A percentile compares a stretch with the other conserved stretches of the same genome.
phyloP scores from a whole-genome alignment of 1,140 invertebrate genomes.

The Lasioglossum baleicum region DNA sequence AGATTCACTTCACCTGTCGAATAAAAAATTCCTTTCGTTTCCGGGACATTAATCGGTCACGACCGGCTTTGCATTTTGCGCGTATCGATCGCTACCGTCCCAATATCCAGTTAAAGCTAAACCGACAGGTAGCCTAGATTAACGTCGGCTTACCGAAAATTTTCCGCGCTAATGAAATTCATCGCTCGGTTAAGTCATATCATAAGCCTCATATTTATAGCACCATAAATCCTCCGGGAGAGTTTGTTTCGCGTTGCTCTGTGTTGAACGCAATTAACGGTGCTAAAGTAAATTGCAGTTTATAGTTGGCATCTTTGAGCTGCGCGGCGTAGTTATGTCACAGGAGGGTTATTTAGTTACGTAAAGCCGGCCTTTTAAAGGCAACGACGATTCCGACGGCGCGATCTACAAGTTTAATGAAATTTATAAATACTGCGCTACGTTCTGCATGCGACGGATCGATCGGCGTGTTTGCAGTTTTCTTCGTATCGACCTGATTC shows the following conservation, averaged over 20 bases:
- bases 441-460: neutral
- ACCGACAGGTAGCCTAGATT: constrained; percentile 38
- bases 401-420: neutral
- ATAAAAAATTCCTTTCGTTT: neutral
- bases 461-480: neutral
- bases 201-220: constrained; percentile 59
- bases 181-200: constrained; percentile 48
- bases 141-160: constrained; percentile 42
- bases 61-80: neutral
- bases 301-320: constrained; percentile 20
- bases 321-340: constrained; percentile 5
- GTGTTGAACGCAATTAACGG: constrained; percentile 26
- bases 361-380: neutral
- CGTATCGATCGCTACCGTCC: constrained; percentile 17
- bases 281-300: constrained; percentile 32
- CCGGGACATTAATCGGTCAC: neutral
- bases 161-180: constrained; percentile 62
- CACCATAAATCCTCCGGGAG: constrained; percentile 45
- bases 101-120: constrained; percentile 44
- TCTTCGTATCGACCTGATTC: too few species aligned
- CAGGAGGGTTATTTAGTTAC: neutral
- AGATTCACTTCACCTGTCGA: too few species aligned
- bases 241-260: constrained; percentile 16
- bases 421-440: neutral
- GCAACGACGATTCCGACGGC: too few species aligned